These are phyloP conservation scores for Heliconius charithonia DNA, from an alignment of 2,888 invertebrate genomes.

Conservation along the genomic window DNA sequence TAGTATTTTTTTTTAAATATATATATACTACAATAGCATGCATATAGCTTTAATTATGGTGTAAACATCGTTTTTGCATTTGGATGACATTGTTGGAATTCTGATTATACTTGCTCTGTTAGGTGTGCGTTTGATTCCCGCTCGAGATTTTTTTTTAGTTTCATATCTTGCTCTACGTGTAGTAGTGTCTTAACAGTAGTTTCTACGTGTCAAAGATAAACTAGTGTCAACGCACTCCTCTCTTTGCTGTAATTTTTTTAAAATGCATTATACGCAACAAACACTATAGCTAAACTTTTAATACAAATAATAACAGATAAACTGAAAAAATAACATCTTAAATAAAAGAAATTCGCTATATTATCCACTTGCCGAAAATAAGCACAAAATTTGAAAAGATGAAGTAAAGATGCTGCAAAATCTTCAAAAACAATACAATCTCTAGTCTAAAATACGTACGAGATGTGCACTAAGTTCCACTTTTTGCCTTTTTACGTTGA, in stretches of 20 bases:
- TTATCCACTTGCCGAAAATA: background rate
- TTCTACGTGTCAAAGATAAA: no score
- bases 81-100: background rate
- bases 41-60: background rate
- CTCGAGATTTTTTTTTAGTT: no score
- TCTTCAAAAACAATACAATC: slow-evolving; percentile 17
- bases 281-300: no score
- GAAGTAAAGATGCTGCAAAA: background rate
- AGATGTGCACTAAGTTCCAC: slow-evolving; percentile 20
- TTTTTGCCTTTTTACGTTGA: slow-evolving; percentile 22
- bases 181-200: no score
- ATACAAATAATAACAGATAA: no score
- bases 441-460: slow-evolving; percentile 20
- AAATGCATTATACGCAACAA: no score
- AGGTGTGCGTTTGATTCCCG: no score
- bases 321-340: background rate
- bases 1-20: background rate
- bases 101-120: background rate
- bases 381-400: slow-evolving; percentile 6
- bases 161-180: no score
- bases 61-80: background rate
- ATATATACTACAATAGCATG: background rate
- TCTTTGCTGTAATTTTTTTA: no score
- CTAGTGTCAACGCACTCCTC: no score
- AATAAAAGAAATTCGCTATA: background rate